These are phyloP conservation scores for Apostichopus californicus DNA, from an alignment of 35 echinoderm and acorn worm genomes.

Conservation along the genomic window DNA sequence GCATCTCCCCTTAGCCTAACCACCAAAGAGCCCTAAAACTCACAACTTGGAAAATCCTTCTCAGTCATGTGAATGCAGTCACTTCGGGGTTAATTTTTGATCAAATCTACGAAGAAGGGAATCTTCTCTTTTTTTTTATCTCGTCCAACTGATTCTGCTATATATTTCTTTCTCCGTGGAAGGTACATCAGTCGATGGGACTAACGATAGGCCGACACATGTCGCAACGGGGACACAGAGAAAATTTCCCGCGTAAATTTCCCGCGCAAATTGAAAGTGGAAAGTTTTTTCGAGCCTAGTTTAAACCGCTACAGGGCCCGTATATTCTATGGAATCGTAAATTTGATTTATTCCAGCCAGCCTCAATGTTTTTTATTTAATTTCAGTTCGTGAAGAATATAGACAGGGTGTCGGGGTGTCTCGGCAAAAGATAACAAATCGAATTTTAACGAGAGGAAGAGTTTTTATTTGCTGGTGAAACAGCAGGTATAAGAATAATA, in stretches of 20 bases:
- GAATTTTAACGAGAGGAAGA: slow-evolving; percentile 57
- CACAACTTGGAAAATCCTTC: slow-evolving; percentile 21
- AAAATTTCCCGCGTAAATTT: slow-evolving; percentile 22
- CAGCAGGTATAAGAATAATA: slow-evolving; percentile 60
- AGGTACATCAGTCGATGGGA: neutral
- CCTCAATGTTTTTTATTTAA: slow-evolving; percentile 58
- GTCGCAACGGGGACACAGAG: slow-evolving; percentile 43
- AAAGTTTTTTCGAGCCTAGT: slow-evolving; percentile 15
- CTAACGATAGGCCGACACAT: slow-evolving; percentile 50
- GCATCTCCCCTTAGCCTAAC: slow-evolving; percentile 30
- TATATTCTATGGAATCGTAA: slow-evolving; percentile 52
- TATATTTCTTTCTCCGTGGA: neutral
- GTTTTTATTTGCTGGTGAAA: slow-evolving; percentile 51
- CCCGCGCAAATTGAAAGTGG: slow-evolving; percentile 59
- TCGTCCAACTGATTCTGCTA: neutral
- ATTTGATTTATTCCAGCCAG: slow-evolving; percentile 56
- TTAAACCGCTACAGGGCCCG: slow-evolving; percentile 54
- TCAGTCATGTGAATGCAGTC: slow-evolving; percentile 25
- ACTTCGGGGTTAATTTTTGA: slow-evolving; percentile 51
- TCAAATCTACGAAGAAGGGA: slow-evolving; percentile 40
- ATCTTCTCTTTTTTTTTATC: slow-evolving; percentile 30
- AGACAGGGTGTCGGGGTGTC: slow-evolving; percentile 56
- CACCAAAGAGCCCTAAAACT: slow-evolving; percentile 39
- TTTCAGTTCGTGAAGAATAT: slow-evolving; percentile 34
- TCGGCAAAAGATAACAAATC: slow-evolving; percentile 60